These are phyloP conservation scores for Struthio camelus DNA, from an alignment of 2,113 vertebrate genomes.

Conservation along the genomic window DNA sequence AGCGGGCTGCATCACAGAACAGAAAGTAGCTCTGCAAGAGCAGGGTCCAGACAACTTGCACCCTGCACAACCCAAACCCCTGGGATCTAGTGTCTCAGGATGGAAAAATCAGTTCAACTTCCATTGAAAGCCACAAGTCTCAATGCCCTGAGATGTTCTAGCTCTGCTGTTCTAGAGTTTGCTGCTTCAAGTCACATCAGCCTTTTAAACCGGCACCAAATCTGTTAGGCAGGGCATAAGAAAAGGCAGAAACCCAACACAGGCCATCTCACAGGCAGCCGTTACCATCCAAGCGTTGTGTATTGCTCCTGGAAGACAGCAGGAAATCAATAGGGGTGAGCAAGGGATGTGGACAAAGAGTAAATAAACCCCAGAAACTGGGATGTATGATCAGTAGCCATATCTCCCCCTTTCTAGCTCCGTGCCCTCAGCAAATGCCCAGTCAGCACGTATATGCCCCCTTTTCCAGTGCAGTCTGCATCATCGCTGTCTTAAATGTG, in stretches of 20 bases:
- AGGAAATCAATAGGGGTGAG: background rate
- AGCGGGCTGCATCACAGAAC: background rate
- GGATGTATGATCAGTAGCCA: background rate
- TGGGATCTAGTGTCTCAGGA: background rate
- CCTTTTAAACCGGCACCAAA: background rate
- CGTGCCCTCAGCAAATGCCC: background rate
- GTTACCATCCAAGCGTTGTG: background rate
- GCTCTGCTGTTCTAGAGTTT: background rate
- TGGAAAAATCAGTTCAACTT: background rate
- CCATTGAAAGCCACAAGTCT: background rate
- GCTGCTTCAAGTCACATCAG: background rate
- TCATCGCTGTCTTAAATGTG: background rate
- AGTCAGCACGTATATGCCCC: background rate
- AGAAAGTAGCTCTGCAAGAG: background rate
- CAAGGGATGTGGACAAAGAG: background rate
- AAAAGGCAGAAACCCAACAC: background rate
- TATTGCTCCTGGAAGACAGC: background rate
- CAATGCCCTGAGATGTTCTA: accelerated
- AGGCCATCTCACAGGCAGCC: background rate
- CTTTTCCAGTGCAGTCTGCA: background rate
- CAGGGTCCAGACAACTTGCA: background rate
- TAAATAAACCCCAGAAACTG: accelerated
- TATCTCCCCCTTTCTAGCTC: background rate
- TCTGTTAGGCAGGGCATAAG: background rate
- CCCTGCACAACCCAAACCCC: background rate